Evolutionary conservation across 2,888 invertebrate genomes (phyloP), one percentile per base, ranked within the genome.

Genomic region (Conomelus anceps): DNA sequence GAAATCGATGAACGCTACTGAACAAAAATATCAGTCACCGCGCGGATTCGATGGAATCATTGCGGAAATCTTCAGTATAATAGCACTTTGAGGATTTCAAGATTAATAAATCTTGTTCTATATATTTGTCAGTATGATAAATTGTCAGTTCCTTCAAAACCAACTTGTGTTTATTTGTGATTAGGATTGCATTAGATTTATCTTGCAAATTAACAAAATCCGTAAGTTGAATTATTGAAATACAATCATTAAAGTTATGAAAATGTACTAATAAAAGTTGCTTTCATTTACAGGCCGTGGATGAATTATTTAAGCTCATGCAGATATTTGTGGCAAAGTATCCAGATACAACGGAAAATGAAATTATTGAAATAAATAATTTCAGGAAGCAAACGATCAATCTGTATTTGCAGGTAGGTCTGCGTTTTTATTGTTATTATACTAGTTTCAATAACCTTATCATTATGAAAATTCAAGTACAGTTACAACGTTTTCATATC

Each of bases 261-360:
- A 41, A 23, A 20, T 11, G 11, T 23, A 13, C 20, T 20, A 22
- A 22, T 26, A 63, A 34, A 88, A 29, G 23, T 41, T 29, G 22
- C n/a, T n/a, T n/a, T n/a, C n/a, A n/a, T n/a, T 92, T 93, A 63
- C 91, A 96, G 94, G 98, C 98, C 22, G 98, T 98, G 0, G 98
- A 98, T 91, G 98, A 98, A 93, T 93, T 98, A 91, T 97, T 98
- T 92, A 97, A 98, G 94, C 93, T 98, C 92, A 98, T 98, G 95
- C 96, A 97, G 89, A 94, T 98, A 84, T 96, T 99, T 94, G 97
- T 98, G 0, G 95, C 96, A n/a, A 96, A 97, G 91, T 96, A 97
- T 92, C 95, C 96, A 22, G 97, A 97, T 92, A 95, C 95, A 90
- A 95, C 95, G 0, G 97, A 96, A 92, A 96, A 96, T 92, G 97